phyloP scores from a whole-genome alignment of 2,888 invertebrate species.

The Morpho achilles region DNA sequence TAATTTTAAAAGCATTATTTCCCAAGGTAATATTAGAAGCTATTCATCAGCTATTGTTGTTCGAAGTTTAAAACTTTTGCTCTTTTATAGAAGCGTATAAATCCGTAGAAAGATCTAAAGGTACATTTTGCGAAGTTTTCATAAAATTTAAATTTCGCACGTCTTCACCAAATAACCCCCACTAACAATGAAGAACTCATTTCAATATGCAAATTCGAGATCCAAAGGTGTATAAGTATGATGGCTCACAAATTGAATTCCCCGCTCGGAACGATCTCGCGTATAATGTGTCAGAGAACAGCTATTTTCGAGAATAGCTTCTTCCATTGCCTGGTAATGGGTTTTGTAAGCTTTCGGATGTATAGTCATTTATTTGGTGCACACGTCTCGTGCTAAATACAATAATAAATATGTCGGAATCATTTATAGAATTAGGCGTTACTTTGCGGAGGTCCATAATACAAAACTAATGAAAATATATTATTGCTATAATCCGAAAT shows the following conservation, averaged over 20 bases:
- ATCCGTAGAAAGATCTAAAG: slow-evolving; percentile 1
- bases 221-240: slow-evolving; percentile 41
- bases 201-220: slow-evolving; percentile 55
- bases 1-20: too few species aligned
- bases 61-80: neutral
- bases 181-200: slow-evolving; percentile 38
- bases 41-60: neutral
- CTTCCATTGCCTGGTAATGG: slow-evolving; percentile 25
- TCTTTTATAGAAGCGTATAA: slow-evolving; percentile 5
- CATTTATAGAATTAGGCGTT: too few species aligned
- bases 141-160: slow-evolving; percentile 25
- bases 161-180: slow-evolving; percentile 27
- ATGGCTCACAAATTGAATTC: slow-evolving; percentile 39
- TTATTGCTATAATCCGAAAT: too few species aligned
- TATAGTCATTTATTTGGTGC: slow-evolving; percentile 3
- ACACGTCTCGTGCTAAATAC: too few species aligned
- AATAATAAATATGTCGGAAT: too few species aligned
- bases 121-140: slow-evolving; percentile 11
- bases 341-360: slow-evolving; percentile 21
- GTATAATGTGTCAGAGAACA: slow-evolving; percentile 26
- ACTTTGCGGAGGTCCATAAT: too few species aligned
- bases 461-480: too few species aligned
- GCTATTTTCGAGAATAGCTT: slow-evolving; percentile 21
- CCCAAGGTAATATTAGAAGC: too few species aligned
- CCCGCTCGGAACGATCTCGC: slow-evolving; percentile 19